phyloP scores from a whole-genome alignment of 1,140 invertebrate genomes.

The Drosophila repletoides region DNA sequence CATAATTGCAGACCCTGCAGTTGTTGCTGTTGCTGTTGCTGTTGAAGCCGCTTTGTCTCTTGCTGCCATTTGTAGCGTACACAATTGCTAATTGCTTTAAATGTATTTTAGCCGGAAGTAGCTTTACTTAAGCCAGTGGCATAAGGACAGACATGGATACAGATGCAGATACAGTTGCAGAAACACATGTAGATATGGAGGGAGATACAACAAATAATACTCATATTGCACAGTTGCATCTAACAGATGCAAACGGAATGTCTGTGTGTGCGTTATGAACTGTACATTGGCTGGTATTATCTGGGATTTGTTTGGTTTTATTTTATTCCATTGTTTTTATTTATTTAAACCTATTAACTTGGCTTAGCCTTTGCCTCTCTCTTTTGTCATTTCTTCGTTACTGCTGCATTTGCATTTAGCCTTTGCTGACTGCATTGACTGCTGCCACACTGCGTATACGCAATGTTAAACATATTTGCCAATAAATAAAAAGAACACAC shows the following conservation, averaged over 20 bases:
- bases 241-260: slow-evolving; percentile 12
- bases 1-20: slow-evolving; percentile 23
- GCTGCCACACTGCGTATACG: slow-evolving; percentile 23
- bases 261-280: slow-evolving; percentile 46
- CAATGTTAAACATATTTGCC: slow-evolving; percentile 36
- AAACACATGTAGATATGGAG: slow-evolving; percentile 3
- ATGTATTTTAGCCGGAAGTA: slow-evolving; percentile 72
- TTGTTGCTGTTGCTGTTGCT: slow-evolving; percentile 16
- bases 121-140: slow-evolving; percentile 58
- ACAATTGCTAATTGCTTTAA: slow-evolving; percentile 73
- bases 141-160: slow-evolving; percentile 30
- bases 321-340: slow-evolving; percentile 52
- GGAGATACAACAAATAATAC: neutral
- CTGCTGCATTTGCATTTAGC: slow-evolving; percentile 4
- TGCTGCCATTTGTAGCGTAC: slow-evolving; percentile 49
- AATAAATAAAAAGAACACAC: slow-evolving; percentile 27
- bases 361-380: slow-evolving; percentile 32
- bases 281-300: slow-evolving; percentile 63
- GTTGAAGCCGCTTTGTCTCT: neutral
- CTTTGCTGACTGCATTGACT: neutral
- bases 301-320: slow-evolving; percentile 38
- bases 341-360: slow-evolving; percentile 68
- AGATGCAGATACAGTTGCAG: neutral
- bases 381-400: neutral
- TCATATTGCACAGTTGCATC: slow-evolving; percentile 7